Evolutionary conservation across 1,140 invertebrate species (phyloP), one percentile per base, ranked within the genome.

Genomic region (Steinernema feltiae): DNA sequence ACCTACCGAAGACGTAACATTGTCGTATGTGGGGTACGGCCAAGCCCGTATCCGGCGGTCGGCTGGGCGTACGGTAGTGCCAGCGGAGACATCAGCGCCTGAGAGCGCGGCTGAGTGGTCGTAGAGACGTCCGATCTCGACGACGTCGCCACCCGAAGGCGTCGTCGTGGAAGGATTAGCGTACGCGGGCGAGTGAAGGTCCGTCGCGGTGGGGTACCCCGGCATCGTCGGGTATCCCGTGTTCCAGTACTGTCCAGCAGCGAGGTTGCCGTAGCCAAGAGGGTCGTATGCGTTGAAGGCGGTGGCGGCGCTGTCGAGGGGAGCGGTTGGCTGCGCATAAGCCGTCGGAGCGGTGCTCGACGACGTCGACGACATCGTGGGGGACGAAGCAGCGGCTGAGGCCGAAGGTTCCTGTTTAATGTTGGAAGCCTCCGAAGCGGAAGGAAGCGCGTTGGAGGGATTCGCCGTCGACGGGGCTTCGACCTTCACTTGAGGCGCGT

Each of bases 181-280:
- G 53, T 63, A 63, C 2, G 53, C 53, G 53, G 53, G 53, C 53
- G 53, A 63, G 12, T 63, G 53, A 21, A 63, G 53, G 53, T 63
- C 53, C 24, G 53, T 15, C 2, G 53, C 53, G 3, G 53, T 15
- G 53, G 53, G 15, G 53, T 63, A 63, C 7, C n/a, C n/a, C n/a
- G 53, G 15, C 53, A 63, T 63, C 15, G 53, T 27, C 12, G 12
- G 12, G 24, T 63, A 63, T n/a, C n/a, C n/a, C 7, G 15, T 21
- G 24, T 63, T 63, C 53, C 53, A 63, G 53, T 63, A 63, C 53
- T 63, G 53, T 3, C 53, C 53, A 21, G 12, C 15, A 15, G 53
- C 53, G 12, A 27, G 24, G 12, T 63, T 12, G 24, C 53, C 53
- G 53, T 63, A 63, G 53, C 7, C 53, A 3, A 63, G 53, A 27